phyloP scores from a whole-genome alignment of 2,113 vertebrate genomes.

The Pteropus alecto region DNA sequence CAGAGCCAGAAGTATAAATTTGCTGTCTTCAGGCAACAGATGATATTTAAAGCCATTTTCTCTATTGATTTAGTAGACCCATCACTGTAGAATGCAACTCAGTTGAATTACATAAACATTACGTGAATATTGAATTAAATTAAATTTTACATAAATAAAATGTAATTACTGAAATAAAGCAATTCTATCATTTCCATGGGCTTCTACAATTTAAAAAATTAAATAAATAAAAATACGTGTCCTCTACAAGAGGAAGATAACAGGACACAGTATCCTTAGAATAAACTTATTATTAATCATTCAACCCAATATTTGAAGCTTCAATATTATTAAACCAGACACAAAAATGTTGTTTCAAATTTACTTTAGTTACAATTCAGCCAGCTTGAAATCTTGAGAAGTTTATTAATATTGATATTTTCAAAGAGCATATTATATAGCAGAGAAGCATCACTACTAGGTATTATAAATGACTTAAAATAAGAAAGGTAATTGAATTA shows the following conservation, averaged over 20 bases:
- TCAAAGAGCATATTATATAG: background rate
- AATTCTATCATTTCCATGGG: background rate
- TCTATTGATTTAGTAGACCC: background rate
- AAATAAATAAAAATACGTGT: background rate
- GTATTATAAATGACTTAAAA: slow-evolving; percentile 1
- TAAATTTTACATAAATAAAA: background rate
- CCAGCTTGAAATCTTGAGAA: background rate
- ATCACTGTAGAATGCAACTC: background rate
- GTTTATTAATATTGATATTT: background rate
- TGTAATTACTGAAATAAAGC: background rate
- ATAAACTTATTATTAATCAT: background rate
- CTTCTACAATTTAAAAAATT: background rate
- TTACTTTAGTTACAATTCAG: slow-evolving; percentile 16
- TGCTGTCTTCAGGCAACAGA: background rate
- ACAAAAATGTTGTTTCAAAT: background rate
- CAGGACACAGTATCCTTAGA: background rate
- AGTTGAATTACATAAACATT: background rate
- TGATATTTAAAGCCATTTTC: background rate
- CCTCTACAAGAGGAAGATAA: background rate
- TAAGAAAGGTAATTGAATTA: background rate
- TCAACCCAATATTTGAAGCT: background rate
- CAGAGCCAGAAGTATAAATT: background rate
- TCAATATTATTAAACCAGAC: background rate
- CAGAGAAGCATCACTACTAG: background rate
- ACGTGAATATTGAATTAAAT: background rate